Evolutionary conservation across 2,113 vertebrate genomes (phyloP), one percentile per base, ranked within the genome.

Genomic region (Nycticryphes semicollaris): DNA sequence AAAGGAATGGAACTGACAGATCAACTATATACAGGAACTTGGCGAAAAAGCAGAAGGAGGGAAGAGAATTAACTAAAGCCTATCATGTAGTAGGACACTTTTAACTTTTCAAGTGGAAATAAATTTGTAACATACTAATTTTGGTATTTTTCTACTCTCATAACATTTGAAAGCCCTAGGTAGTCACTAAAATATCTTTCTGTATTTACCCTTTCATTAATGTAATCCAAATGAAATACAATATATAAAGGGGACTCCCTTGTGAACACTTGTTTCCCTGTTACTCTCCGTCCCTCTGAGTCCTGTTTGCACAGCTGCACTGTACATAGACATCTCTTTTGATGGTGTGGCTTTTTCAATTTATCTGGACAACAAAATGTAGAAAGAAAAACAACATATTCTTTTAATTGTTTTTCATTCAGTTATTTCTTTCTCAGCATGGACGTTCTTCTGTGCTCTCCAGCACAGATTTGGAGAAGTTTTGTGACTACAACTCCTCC

Each of bases 271-370:
- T 60, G 1, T 70, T 84, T 75, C 33, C 27, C 56, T 67, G 35
- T 20, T 56, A 57, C 3, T 11, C 15, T n/a, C n/a, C 0, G 0
- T 37, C n/a, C 10, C 8, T 59, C 15, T 54, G 37, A 80, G 17
- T 41, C 22, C 12, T 60, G 7, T 41, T 14, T 64, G 18, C 22
- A 9, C 33, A 56, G 5, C 25, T 54, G 5, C 25, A 60, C 12
- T 31, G 39, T 60, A 47, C 7, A 64, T 18, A 18, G 18, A 39
- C 4, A 11, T 57, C 37, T 79, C 21, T 57, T 68, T 70, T 24
- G 23, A 16, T 37, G 47, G 39, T 51, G 4, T 54, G 4, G 1
- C 22, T 75, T 89, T 79, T 62, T 67, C n/a, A 31, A 10, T 14
- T 22, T 63, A 25, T 39, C 35, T 63, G 27, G 86, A 56, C 7